Conservation (phyloP, 2,113 vertebrate species). For the Sander vitreus region DNA sequence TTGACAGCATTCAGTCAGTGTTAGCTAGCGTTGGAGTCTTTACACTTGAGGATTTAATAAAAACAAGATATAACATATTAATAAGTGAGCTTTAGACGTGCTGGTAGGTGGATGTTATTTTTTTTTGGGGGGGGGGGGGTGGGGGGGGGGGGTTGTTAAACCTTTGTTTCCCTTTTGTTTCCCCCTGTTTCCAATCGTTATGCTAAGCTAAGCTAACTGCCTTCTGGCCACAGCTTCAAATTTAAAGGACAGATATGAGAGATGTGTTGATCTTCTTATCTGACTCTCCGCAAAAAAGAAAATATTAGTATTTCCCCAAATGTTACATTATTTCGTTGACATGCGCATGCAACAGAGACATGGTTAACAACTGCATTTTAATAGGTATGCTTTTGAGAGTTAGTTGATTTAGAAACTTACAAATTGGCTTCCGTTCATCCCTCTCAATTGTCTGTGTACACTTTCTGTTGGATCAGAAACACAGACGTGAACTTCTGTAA, state of each 20-base stretch:
- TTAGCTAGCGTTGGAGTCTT: neutral
- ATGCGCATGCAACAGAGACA: neutral
- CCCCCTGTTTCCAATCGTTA: neutral
- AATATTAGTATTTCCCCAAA: too few relatives aligned
- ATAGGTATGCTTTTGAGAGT: neutral
- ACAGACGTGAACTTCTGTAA: neutral
- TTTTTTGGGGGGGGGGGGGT: too few relatives aligned
- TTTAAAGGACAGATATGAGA: too few relatives aligned
- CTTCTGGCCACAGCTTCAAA: neutral
- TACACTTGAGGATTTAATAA: neutral
- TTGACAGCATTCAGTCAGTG: too few relatives aligned
- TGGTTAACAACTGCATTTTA: neutral
- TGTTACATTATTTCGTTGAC: too few relatives aligned
- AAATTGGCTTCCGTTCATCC: conserved; percentile 54
- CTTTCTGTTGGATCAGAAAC: conserved; percentile 60
- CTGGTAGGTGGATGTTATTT: neutral
- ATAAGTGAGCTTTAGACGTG: neutral
- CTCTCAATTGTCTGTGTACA: conserved; percentile 62
- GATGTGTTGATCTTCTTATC: too few relatives aligned
- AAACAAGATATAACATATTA: neutral
- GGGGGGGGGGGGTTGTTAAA: too few relatives aligned
- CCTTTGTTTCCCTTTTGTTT: neutral
- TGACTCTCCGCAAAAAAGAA: too few relatives aligned
- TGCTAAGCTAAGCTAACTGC: neutral
- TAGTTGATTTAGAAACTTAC: conserved; percentile 66